Evolutionary conservation across 2,113 vertebrate species (phyloP), one percentile per base, ranked within the genome.

Genomic region (Gallinago media): DNA sequence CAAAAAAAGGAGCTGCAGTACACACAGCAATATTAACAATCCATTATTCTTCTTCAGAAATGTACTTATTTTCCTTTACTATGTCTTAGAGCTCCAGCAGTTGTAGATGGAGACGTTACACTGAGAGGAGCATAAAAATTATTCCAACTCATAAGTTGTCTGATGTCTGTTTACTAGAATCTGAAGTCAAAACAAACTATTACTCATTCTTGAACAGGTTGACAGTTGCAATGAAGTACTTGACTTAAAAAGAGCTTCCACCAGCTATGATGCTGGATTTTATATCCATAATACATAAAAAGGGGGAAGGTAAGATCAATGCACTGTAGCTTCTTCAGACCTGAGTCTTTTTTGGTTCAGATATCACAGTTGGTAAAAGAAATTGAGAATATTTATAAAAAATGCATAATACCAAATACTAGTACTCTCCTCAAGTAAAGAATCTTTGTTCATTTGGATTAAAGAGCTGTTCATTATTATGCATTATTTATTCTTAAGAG

Each of bases 151-250:
- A 36, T 87, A 87, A 49, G 27, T 44, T 85, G 8, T 47, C 49
- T 88, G 34, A 72, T 95, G 25, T 65, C 47, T 97, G 62, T 92
- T 92, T 82, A 54, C 47, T 52, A 36, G 34, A 75, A 92, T 89
- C 36, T 73, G n/a, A 79, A 89, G 58, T 87, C n/a, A 83, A 52
- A 84, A 55, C 58, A 92, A 94, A 81, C 40, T 67, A 74, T 76
- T 87, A 49, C n/a, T 88, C 21, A 85, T 61, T 78, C 62, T 55
- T 65, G 49, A 68, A 61, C 25, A 79, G 36, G 25, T 4, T 79
- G 74, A 70, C 23, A 62, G 26, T 68, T 96, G 82, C 85, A 88
- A 8, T 89, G 15, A 87, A 78, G 25, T 46, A 40, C 11, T 78
- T 89, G 66, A 82, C 61, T 91, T 82, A 58, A 87, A 88, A 89